Evolutionary conservation across 2,888 invertebrate genomes (phyloP), one percentile per base, ranked within the genome.

Genomic region (Eupithecia subfuscata): DNA sequence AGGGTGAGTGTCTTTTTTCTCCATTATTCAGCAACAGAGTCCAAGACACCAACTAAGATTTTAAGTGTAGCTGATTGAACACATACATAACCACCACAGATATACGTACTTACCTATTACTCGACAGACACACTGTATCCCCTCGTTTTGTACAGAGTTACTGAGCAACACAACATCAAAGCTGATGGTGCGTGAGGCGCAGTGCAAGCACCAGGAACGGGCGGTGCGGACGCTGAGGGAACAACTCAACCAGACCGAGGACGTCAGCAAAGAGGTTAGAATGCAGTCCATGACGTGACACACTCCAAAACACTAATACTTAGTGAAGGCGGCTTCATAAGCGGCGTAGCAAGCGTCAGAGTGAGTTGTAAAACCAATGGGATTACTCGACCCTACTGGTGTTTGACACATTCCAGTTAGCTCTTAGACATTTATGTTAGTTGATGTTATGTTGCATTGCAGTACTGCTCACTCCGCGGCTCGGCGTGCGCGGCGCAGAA

Each of bases 231-330:
- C 81, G 11, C 81, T 92, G 16, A 79, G 79, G n/a, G 82, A 83
- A 0, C 85, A 89, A 18, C 76, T 90, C 18, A 79, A 82, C 12
- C 85, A 83, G 30, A 81, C 87, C 0, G 84, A 87, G 18, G 68
- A 79, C 0, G 65, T 84, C 52, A 80, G 82, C 8, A 84, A 87
- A 75, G 88, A 91, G 86, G 92, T 92, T 75, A 37, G 7, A 63
- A 0, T 30, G 25, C 25, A 11, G 7, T 30, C 16, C 14, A 12
- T 16, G 30, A 30, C 63, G 16, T 16, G 48, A 9, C 48, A 48
- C 18, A 18, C 48, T 2, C 1, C 18, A 48, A 18, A 18, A 48
- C 18, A 48, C 48, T 45, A 48, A 40, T 30, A 30, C 30, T 11
- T 45, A 45, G 1, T 16, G 45, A 16, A 30, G 30, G 30, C 30